Evolutionary conservation across 2,113 vertebrate genomes (phyloP).

Genomic region (Galemys pyrenaicus): DNA sequence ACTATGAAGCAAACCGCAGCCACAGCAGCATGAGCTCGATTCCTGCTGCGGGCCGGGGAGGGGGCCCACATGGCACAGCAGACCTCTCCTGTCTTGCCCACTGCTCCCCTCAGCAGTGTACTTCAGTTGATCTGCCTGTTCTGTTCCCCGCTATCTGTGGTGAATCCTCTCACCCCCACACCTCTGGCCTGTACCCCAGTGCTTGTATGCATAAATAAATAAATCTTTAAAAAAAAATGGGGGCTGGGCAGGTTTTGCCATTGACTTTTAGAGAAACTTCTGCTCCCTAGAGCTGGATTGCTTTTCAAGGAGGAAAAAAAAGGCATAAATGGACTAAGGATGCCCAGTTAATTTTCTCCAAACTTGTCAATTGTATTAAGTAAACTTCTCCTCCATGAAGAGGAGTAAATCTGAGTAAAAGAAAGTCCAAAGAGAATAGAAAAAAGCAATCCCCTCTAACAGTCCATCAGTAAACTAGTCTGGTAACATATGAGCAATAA

Average conservation of each 20-base stretch:
- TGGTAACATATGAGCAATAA: neutral
- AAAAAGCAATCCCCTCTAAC: neutral
- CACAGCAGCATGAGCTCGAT: too few relatives aligned
- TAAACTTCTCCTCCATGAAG: neutral
- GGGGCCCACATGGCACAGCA: too few relatives aligned
- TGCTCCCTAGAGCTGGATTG: neutral
- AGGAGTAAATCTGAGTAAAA: neutral
- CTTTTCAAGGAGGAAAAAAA: neutral
- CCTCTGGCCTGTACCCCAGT: too few relatives aligned
- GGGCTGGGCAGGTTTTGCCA: neutral
- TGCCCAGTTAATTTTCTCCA: neutral
- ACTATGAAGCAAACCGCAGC: too few relatives aligned
- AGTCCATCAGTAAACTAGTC: neutral
- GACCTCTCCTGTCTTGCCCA: too few relatives aligned
- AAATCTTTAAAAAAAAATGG: too few relatives aligned
- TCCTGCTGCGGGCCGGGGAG: too few relatives aligned
- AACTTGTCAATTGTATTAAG: neutral
- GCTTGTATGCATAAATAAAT: too few relatives aligned
- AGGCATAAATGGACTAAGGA: neutral
- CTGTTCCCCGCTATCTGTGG: too few relatives aligned
- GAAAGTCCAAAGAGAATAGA: neutral
- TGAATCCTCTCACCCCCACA: too few relatives aligned
- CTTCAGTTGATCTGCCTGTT: too few relatives aligned
- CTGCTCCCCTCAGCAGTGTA: too few relatives aligned
- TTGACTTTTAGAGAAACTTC: neutral